phyloP scores from a whole-genome alignment of 2,113 vertebrate genomes.

The Gadus macrocephalus region DNA sequence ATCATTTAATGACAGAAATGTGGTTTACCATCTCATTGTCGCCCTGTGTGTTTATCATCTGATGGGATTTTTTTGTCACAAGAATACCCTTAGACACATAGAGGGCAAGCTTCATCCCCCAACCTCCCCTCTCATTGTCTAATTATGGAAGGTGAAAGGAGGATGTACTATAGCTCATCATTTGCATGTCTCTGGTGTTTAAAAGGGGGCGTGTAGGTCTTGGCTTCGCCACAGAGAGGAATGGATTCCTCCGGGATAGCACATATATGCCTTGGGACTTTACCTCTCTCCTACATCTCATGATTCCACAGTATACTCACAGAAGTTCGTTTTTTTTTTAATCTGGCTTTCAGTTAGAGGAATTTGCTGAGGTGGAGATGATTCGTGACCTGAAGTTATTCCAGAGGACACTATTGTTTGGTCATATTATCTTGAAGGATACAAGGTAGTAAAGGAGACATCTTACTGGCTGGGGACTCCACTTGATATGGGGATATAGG shows the following conservation, averaged over 20 bases:
- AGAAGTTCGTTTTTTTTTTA: not conserved
- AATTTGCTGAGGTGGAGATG: constrained; percentile 8
- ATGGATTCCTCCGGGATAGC: constrained; percentile 33
- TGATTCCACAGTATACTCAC: too few relatives aligned
- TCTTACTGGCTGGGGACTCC: not conserved
- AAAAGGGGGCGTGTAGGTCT: constrained; percentile 60
- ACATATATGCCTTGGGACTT: constrained; percentile 21
- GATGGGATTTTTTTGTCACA: not conserved
- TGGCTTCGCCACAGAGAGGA: constrained; percentile 50
- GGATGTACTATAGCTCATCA: constrained; percentile 48
- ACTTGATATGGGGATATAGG: constrained; percentile 42
- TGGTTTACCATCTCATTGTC: constrained; percentile 9
- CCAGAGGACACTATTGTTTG: not conserved
- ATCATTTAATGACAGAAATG: constrained; percentile 1
- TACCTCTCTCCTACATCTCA: not conserved
- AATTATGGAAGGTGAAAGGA: constrained; percentile 46
- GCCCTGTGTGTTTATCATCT: not conserved
- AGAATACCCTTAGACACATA: not conserved
- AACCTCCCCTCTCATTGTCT: constrained; percentile 51
- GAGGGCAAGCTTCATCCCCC: not conserved
- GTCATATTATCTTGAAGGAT: constrained; percentile 14
- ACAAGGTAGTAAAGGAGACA: not conserved
- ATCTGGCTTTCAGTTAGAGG: not conserved
- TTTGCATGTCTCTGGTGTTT: constrained; percentile 63
- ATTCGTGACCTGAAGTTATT: constrained; percentile 13